These are phyloP conservation scores for Esox masquinongy DNA, from an alignment of 2,797 vertebrate species.

Conservation along the genomic window DNA sequence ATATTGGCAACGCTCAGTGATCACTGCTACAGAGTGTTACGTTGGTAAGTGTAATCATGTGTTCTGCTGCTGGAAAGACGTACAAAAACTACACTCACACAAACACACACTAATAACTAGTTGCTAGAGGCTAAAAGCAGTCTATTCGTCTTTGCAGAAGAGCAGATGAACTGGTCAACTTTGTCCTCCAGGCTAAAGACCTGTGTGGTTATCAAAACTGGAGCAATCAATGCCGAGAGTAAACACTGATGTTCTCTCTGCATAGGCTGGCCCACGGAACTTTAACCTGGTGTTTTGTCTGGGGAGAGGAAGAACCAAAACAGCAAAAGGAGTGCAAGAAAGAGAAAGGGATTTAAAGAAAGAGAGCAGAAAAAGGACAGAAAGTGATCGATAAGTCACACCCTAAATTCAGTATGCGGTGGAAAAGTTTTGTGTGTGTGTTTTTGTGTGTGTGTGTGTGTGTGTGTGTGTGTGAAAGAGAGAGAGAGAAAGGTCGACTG, in stretches of 20 bases:
- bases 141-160: constrained; percentile 14
- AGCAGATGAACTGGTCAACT: constrained; percentile 29
- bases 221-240: constrained; percentile 47
- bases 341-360: neutral
- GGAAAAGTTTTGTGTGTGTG: neutral
- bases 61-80: neutral
- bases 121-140: neutral
- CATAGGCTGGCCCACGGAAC: constrained; percentile 22
- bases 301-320: neutral
- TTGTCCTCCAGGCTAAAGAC: constrained; percentile 25
- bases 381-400: constrained; percentile 46
- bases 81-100: neutral
- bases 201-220: constrained; percentile 40
- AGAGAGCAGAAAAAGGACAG: constrained; percentile 17
- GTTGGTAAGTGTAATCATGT: neutral
- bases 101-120: neutral
- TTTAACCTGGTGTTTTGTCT: constrained; percentile 37
- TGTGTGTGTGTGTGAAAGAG: neutral
- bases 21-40: no score
- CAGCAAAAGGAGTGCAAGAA: neutral
- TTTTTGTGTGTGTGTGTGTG: no score
- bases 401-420: neutral
- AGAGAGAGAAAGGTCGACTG: neutral
- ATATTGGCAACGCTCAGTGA: neutral
- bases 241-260: constrained; percentile 34